These are phyloP conservation scores for rabbit (Oryctolagus cuniculus) DNA, from an alignment of 2,113 vertebrate genomes.

Conservation along the genomic window DNA sequence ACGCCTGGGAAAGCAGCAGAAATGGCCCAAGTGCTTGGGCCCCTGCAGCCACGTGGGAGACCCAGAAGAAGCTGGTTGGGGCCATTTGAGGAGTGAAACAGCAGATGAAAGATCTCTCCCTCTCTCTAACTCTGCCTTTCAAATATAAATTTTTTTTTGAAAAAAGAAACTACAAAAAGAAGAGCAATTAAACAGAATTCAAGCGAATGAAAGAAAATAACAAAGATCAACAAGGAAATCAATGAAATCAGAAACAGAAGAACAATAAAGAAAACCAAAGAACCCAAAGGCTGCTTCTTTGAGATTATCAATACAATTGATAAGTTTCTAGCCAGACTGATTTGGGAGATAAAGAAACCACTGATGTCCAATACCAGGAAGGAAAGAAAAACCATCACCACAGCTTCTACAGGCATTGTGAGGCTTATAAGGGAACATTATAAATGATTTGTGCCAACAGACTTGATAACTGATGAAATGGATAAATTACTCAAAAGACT, in stretches of 20 bases:
- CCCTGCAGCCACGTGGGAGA: too few relatives aligned
- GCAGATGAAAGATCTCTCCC: too few relatives aligned
- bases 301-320: constrained; percentile 22
- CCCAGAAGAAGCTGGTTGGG: too few relatives aligned
- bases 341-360: not conserved
- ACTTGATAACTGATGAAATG: not conserved
- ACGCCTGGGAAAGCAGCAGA: too few relatives aligned
- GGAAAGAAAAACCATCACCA: not conserved
- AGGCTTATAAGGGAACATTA: not conserved
- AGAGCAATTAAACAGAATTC: not conserved
- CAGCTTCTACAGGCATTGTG: not conserved
- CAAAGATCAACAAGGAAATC: not conserved
- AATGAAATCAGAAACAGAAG: not conserved
- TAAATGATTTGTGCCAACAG: not conserved
- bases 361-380: not conserved
- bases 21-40: too few relatives aligned
- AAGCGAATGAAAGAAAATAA: not conserved
- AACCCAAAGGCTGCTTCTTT: not conserved
- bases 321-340: not conserved
- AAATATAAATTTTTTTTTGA: too few relatives aligned
- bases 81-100: too few relatives aligned
- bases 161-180: not conserved
- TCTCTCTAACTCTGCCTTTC: too few relatives aligned
- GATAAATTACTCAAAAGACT: not conserved
- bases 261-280: not conserved